These are phyloP conservation scores for Pseudococcus viburni DNA, from an alignment of 2,888 invertebrate species.

Conservation along the genomic window DNA sequence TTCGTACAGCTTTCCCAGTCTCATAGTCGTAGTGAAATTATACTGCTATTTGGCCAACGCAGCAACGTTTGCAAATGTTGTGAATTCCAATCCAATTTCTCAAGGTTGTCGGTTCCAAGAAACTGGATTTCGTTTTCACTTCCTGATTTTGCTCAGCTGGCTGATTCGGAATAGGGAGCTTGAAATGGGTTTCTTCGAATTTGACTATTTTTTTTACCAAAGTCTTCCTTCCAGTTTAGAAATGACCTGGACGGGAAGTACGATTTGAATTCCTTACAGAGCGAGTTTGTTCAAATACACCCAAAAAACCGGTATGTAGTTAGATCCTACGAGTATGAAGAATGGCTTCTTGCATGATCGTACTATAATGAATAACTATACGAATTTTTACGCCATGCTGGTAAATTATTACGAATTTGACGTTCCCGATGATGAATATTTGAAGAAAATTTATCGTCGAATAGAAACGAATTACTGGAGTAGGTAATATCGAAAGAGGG, in stretches of 20 bases:
- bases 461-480: neutral
- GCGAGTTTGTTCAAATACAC: neutral
- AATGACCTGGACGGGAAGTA: neutral
- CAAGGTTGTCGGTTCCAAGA: no score
- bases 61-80: neutral
- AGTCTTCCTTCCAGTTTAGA: neutral
- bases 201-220: no score
- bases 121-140: no score
- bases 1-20: neutral
- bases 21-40: neutral
- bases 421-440: no score
- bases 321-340: neutral
- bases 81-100: no score
- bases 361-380: neutral
- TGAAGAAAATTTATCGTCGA: neutral
- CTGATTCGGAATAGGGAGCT: no score
- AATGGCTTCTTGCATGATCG: neutral
- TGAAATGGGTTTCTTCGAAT: no score
- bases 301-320: conserved; percentile 35
- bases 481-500: neutral
- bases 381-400: neutral
- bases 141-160: no score
- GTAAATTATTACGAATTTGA: neutral
- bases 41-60: neutral
- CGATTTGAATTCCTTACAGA: neutral